Percentiles rank a stretch among this genome's conserved stretches.
phyloP scores from a whole-genome alignment of 2,888 invertebrate genomes.

The Parasteatoda lunata region DNA sequence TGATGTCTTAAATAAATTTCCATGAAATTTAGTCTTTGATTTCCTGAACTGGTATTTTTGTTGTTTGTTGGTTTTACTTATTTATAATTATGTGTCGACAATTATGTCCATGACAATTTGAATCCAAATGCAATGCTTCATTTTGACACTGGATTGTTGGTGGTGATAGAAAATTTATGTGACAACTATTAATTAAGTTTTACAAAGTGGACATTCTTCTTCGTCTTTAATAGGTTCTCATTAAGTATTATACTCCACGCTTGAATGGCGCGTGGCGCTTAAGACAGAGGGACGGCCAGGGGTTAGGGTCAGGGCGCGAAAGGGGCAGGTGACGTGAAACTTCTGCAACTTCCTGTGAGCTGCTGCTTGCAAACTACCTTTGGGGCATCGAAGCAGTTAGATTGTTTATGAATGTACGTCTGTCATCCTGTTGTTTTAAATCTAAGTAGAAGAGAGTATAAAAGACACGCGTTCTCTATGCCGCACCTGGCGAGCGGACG shows the following conservation, averaged over 20 bases:
- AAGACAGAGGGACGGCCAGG: constrained; percentile 12
- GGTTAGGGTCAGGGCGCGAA: constrained; percentile 28
- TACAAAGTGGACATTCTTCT: background rate
- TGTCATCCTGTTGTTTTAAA: constrained; percentile 65
- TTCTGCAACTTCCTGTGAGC: constrained; percentile 38
- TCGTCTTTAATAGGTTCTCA: background rate
- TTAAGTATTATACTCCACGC: background rate
- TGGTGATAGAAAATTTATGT: too few species aligned
- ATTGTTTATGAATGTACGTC: constrained; percentile 45
- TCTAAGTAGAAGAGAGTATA: constrained; percentile 1
- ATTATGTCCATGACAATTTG: too few species aligned
- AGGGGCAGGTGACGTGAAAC: constrained; percentile 53
- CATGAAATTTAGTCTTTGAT: too few species aligned
- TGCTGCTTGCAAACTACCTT: constrained; percentile 4
- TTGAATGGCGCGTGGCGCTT: constrained; percentile 20
- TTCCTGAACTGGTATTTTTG: too few species aligned
- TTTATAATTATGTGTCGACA: too few species aligned
- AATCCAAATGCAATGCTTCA: too few species aligned
- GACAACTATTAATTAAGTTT: too few species aligned
- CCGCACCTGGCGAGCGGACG: background rate
- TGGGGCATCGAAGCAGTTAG: constrained; percentile 33
- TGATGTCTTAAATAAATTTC: too few species aligned
- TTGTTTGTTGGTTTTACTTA: too few species aligned
- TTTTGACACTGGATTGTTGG: too few species aligned
- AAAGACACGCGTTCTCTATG: constrained; percentile 31